These are phyloP conservation scores for Megalops atlanticus DNA, from an alignment of 2,113 vertebrate species.

Conservation along the genomic window DNA sequence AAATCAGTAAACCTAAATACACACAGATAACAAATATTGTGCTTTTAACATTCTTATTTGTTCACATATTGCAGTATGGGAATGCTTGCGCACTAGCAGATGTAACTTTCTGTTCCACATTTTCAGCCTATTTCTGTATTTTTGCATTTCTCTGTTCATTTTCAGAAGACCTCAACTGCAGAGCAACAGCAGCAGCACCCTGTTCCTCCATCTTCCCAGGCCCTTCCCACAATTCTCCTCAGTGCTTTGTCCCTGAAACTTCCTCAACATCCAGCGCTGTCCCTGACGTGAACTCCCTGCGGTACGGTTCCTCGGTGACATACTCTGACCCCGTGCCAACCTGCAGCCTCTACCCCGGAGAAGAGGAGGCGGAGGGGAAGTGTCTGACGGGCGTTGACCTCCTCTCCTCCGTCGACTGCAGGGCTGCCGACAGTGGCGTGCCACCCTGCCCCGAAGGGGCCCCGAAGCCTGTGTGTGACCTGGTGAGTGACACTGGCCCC, in stretches of 20 bases:
- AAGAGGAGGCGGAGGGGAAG: conserved; percentile 63
- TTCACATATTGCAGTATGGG: neutral
- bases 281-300: conserved; percentile 63
- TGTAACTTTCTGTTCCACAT: neutral
- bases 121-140: neutral
- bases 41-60: too few species aligned
- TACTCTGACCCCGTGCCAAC: conserved; percentile 44
- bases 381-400: conserved; percentile 86
- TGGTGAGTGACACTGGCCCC: conserved; percentile 83
- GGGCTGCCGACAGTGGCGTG: conserved; percentile 64
- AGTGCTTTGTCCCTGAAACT: conserved; percentile 59
- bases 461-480: conserved; percentile 85
- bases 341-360: conserved; percentile 37
- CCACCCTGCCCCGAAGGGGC: conserved; percentile 71
- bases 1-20: too few species aligned
- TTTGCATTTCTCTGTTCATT: conserved; percentile 32
- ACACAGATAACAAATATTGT: too few species aligned
- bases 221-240: conserved; percentile 63
- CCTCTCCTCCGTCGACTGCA: conserved; percentile 81
- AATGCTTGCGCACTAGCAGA: neutral
- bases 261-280: conserved; percentile 51
- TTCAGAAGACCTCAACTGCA: conserved; percentile 79
- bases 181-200: conserved; percentile 53
- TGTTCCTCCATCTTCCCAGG: conserved; percentile 53
- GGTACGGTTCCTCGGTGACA: conserved; percentile 56